Evolutionary conservation across 2,113 vertebrate genomes (phyloP).

Genomic region (Tangachromis dhanisi): DNA sequence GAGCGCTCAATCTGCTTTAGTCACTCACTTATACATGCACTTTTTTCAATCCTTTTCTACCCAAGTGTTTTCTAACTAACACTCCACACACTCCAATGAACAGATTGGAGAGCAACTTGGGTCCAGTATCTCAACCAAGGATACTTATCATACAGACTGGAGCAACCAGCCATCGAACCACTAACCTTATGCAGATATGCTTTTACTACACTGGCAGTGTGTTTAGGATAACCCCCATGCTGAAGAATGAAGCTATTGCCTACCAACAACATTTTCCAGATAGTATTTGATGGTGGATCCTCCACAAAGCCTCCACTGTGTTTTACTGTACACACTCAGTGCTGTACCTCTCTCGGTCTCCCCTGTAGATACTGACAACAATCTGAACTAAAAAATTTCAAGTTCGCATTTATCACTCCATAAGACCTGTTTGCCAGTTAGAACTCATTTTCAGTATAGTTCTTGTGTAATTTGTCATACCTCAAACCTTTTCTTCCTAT

Average conservation of each 20-base stretch:
- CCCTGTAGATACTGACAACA: neutral
- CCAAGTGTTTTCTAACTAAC: neutral
- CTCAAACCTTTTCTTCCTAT: rapidly evolving
- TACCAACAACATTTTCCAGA: neutral
- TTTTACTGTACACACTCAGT: neutral
- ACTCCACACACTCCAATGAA: neutral
- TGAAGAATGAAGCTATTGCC: neutral
- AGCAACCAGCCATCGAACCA: neutral
- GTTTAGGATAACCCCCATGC: neutral
- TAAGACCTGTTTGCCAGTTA: neutral
- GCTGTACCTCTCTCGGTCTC: neutral
- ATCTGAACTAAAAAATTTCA: neutral
- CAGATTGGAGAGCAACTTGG: neutral
- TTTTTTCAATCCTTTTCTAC: neutral
- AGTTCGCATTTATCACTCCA: neutral
- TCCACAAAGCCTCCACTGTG: neutral
- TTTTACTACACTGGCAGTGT: neutral
- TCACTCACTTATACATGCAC: neutral
- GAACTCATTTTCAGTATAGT: neutral
- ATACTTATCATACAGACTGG: neutral
- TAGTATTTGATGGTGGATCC: neutral
- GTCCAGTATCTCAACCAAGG: neutral
- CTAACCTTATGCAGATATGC: neutral
- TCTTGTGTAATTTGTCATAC: neutral
- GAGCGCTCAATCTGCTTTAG: neutral